Conservation (phyloP, 2,888 invertebrate genomes). For the Oligia fasciuncula region DNA sequence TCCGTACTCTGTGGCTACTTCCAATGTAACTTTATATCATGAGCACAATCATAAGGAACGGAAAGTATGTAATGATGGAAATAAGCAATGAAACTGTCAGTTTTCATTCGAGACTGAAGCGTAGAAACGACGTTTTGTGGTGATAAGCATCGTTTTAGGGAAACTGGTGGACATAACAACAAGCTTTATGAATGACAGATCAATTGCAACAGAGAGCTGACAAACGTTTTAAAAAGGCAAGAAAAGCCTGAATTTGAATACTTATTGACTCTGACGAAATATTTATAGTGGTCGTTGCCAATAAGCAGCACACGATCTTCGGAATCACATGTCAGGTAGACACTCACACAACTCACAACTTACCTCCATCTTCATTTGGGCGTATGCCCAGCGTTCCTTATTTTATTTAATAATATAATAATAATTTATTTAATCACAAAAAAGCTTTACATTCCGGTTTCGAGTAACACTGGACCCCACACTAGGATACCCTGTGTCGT, state of each 20-base stretch:
- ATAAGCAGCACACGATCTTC: background rate
- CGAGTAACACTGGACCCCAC: too few relatives aligned
- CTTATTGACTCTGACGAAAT: too few relatives aligned
- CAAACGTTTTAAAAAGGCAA: background rate
- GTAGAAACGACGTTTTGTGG: background rate
- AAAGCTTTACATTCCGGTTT: too few relatives aligned
- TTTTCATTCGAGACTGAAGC: background rate
- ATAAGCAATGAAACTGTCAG: slow-evolving; percentile 4
- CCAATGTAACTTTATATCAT: slow-evolving; percentile 55
- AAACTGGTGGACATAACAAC: background rate
- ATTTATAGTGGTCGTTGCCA: background rate
- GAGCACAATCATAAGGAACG: slow-evolving; percentile 16
- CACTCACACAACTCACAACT: background rate
- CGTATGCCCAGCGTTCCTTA: background rate
- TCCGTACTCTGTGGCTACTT: background rate
- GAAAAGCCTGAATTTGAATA: background rate
- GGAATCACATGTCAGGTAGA: background rate
- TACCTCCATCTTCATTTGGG: background rate
- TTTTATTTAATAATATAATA: background rate
- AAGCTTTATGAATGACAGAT: background rate
- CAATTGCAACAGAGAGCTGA: background rate
- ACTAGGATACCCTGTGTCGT: too few relatives aligned
- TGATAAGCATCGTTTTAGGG: background rate
- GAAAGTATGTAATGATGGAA: slow-evolving; percentile 15
- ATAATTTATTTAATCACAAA: too few relatives aligned